These are phyloP conservation scores for Psilanteris sp. DNA, from an alignment of 1,140 invertebrate species.

Conservation along the genomic window DNA sequence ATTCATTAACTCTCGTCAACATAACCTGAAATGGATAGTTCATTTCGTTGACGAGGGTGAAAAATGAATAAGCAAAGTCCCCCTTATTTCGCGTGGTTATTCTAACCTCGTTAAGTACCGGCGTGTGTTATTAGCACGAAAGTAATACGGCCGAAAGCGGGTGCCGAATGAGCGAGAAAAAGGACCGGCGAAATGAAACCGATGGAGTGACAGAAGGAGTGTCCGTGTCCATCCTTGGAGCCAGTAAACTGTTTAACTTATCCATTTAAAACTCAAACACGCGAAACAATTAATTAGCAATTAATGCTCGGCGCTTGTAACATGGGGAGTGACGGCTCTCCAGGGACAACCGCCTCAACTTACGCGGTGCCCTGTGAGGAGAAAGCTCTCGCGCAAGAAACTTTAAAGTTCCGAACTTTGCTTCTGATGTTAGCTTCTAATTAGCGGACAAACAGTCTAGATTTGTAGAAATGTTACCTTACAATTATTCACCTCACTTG, in stretches of 20 bases:
- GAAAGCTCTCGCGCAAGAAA: constrained; percentile 73
- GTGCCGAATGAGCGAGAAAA: constrained; percentile 26
- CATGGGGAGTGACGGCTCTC: constrained; percentile 57
- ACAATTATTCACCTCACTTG: constrained; percentile 22
- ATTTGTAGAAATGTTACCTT: constrained; percentile 60
- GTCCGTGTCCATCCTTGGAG: constrained; percentile 62
- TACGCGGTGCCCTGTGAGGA: constrained; percentile 51
- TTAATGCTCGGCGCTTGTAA: constrained; percentile 72
- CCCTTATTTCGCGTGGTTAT: constrained; percentile 66
- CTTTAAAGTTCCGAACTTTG: constrained; percentile 78
- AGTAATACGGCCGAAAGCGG: constrained; percentile 61
- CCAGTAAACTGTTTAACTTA: constrained; percentile 76
- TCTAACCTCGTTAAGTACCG: constrained; percentile 72
- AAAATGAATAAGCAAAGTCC: constrained; percentile 69
- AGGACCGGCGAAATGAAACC: constrained; percentile 20
- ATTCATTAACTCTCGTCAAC: constrained; percentile 49
- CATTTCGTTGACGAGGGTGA: constrained; percentile 67
- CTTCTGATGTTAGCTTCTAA: constrained; percentile 79
- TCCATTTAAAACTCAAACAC: constrained; percentile 78
- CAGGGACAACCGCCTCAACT: constrained; percentile 52
- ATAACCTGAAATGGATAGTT: constrained; percentile 63
- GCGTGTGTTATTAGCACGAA: constrained; percentile 70
- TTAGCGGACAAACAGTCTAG: constrained; percentile 78
- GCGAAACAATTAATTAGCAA: constrained; percentile 79
- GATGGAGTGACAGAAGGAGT: constrained; percentile 14